Evolutionary conservation across 2,797 vertebrate genomes (phyloP).

Genomic region (Phyllotis vaccarum): DNA sequence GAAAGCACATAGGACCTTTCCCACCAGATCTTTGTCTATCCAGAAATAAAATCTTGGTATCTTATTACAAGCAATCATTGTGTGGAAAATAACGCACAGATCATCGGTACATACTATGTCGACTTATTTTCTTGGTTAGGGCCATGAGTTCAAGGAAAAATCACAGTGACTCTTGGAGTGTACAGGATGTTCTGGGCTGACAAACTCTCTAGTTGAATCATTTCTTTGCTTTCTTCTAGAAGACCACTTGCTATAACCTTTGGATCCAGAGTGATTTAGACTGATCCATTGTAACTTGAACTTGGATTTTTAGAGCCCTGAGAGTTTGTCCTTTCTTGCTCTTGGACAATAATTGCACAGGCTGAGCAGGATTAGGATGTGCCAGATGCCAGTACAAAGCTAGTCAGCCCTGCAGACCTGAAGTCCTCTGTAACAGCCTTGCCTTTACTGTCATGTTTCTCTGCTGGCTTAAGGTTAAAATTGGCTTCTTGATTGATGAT

Average conservation of each 20-base stretch:
- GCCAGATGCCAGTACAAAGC: not conserved
- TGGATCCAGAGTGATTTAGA: not conserved
- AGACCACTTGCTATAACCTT: not conserved
- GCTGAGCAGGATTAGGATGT: not conserved
- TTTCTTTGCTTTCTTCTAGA: not conserved
- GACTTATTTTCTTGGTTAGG: not conserved
- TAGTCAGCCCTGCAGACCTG: not conserved
- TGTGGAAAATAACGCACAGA: not conserved
- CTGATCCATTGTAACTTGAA: not conserved
- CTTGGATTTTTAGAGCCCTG: not conserved
- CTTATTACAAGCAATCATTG: not conserved
- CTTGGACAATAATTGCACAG: not conserved
- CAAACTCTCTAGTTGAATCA: not conserved
- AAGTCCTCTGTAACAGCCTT: not conserved
- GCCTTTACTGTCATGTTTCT: not conserved
- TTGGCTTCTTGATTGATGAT: not conserved
- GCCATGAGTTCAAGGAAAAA: not conserved
- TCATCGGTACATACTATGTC: not conserved
- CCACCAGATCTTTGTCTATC: not conserved
- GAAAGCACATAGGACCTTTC: not conserved
- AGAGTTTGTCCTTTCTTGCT: not conserved
- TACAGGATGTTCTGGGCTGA: not conserved
- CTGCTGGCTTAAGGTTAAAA: not conserved
- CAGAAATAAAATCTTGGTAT: slow-evolving; percentile 42
- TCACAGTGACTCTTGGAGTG: not conserved